These are phyloP conservation scores for Radopholus similis DNA, from an alignment of 1,140 invertebrate genomes.

Conservation along the genomic window DNA sequence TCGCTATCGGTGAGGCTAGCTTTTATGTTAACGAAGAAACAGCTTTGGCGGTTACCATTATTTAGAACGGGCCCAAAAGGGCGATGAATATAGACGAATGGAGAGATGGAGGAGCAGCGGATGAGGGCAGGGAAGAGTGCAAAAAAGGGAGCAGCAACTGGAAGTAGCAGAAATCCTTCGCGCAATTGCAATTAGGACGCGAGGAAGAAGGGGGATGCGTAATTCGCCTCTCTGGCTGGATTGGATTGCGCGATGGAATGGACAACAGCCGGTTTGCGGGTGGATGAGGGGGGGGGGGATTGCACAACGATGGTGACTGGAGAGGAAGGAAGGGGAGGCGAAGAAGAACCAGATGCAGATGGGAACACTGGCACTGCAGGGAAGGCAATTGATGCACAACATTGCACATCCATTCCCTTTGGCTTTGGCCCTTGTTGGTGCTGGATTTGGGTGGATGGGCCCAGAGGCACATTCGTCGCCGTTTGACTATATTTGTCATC, in stretches of 20 bases:
- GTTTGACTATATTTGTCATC: too few relatives aligned
- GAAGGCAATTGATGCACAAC: too few relatives aligned
- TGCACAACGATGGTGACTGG: too few relatives aligned
- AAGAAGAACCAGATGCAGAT: background rate
- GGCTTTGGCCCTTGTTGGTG: too few relatives aligned
- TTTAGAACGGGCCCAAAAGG: too few relatives aligned
- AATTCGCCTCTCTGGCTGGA: background rate
- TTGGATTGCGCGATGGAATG: background rate
- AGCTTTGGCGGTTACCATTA: too few relatives aligned
- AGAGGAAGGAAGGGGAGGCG: background rate
- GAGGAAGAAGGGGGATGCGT: background rate
- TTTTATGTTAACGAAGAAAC: too few relatives aligned
- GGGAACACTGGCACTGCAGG: background rate
- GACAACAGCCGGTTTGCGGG: background rate
- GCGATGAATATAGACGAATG: too few relatives aligned
- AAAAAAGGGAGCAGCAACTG: background rate
- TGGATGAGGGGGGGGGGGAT: background rate
- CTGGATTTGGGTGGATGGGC: too few relatives aligned
- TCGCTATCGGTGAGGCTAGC: too few relatives aligned
- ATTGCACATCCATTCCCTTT: too few relatives aligned
- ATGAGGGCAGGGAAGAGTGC: background rate
- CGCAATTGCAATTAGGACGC: constrained; percentile 3
- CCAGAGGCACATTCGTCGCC: too few relatives aligned
- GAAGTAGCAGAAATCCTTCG: background rate
- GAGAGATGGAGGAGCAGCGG: background rate